Conservation (phyloP, 2,113 vertebrate species). For the Oxyruncus cristatus region DNA sequence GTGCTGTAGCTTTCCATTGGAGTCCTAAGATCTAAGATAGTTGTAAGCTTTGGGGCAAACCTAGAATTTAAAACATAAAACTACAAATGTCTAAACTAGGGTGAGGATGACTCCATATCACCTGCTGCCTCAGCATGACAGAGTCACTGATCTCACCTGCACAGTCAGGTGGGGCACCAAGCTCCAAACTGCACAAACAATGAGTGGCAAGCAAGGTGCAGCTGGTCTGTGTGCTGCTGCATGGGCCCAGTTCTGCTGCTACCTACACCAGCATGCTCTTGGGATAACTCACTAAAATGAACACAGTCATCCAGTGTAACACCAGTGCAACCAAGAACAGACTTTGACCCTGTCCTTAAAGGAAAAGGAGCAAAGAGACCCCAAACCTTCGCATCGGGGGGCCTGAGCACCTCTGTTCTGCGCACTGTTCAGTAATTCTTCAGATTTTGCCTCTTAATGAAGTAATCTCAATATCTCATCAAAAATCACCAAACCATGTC, state of each 20-base stretch:
- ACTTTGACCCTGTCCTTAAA: neutral
- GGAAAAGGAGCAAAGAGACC: neutral
- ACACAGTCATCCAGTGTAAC: no score
- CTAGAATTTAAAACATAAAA: neutral
- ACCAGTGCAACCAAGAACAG: neutral
- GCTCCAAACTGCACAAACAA: neutral
- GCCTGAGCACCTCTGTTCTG: neutral
- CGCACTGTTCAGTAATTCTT: neutral
- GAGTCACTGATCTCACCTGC: neutral
- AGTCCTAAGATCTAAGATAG: neutral
- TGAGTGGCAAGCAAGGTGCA: accelerated
- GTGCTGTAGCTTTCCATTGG: neutral
- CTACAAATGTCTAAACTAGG: neutral
- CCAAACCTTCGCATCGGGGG: neutral
- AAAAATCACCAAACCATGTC: neutral
- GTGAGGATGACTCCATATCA: neutral
- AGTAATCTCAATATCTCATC: neutral
- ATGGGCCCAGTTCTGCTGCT: neutral
- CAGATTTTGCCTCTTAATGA: neutral
- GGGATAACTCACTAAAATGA: neutral
- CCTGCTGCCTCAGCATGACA: neutral
- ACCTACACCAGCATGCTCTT: accelerated
- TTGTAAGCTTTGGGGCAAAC: neutral
- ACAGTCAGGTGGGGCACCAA: neutral
- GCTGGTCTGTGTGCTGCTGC: neutral